phyloP scores from a whole-genome alignment of 2,888 invertebrate species.

The Drosophila buzzatii region DNA sequence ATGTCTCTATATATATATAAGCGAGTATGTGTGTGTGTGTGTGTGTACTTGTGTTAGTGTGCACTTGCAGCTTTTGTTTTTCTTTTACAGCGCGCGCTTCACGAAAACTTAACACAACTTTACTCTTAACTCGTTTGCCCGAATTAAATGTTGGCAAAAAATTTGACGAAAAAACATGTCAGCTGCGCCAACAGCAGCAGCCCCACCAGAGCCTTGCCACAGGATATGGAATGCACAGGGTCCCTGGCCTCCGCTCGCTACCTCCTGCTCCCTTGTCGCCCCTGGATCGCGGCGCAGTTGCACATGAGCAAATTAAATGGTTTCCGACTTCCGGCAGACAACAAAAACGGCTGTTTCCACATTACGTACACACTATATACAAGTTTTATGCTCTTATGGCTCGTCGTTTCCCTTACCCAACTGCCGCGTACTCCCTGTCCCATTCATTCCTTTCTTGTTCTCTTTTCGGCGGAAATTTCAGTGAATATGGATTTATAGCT shows the following conservation, averaged over 20 bases:
- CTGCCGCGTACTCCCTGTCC: not conserved
- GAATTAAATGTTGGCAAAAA: slow-evolving; percentile 77
- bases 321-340: slow-evolving; percentile 78
- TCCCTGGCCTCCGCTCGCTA: slow-evolving; percentile 6
- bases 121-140: slow-evolving; percentile 79
- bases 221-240: slow-evolving; percentile 50
- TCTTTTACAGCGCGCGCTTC: slow-evolving; percentile 54
- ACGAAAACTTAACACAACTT: slow-evolving; percentile 78
- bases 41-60: slow-evolving; percentile 7
- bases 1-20: not conserved
- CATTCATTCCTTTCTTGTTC: not conserved
- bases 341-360: slow-evolving; percentile 72
- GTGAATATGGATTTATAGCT: slow-evolving; percentile 76
- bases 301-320: slow-evolving; percentile 80
- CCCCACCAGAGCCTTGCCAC: slow-evolving; percentile 44
- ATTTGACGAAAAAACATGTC: slow-evolving; percentile 65
- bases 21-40: slow-evolving; percentile 7
- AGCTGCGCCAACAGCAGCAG: slow-evolving; percentile 55
- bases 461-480: slow-evolving; percentile 41
- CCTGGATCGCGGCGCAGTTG: slow-evolving; percentile 63
- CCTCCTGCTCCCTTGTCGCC: not conserved
- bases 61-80: slow-evolving; percentile 69
- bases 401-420: slow-evolving; percentile 25
- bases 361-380: slow-evolving; percentile 45
- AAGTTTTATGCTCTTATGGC: slow-evolving; percentile 65